These are phyloP conservation scores for Drosophila subquinaria DNA, from an alignment of 2,888 invertebrate genomes.

Conservation along the genomic window DNA sequence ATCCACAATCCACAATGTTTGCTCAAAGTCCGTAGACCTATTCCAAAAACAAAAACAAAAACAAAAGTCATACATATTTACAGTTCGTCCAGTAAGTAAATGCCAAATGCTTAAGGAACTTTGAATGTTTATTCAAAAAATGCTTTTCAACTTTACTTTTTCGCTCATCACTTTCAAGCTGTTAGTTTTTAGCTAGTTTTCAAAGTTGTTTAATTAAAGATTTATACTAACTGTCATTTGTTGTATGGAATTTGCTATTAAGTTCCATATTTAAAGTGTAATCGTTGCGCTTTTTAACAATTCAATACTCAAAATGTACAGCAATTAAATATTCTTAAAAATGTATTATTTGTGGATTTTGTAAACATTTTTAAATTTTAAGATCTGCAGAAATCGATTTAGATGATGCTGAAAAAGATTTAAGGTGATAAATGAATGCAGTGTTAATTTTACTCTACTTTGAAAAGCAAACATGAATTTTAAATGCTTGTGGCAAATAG, in stretches of 20 bases:
- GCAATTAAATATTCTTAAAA: neutral
- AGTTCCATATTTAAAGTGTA: neutral
- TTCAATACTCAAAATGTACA: no score
- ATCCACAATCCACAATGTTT: constrained; percentile 70
- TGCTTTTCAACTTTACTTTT: constrained; percentile 10
- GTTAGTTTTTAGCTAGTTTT: constrained; percentile 5
- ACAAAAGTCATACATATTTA: constrained; percentile 48
- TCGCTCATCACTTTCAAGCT: constrained; percentile 4
- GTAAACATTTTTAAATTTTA: no score
- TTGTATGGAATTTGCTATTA: neutral
- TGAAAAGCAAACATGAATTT: neutral
- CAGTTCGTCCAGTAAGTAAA: constrained; percentile 15
- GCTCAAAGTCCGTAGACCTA: constrained; percentile 59
- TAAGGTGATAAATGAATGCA: neutral
- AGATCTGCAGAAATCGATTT: no score
- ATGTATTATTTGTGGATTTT: neutral
- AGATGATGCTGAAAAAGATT: no score
- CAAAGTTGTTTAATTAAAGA: constrained; percentile 1
- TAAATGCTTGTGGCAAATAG: constrained; percentile 21
- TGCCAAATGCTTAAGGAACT: constrained; percentile 23
- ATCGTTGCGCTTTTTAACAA: no score
- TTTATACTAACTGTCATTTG: constrained; percentile 8
- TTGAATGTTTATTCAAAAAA: constrained; percentile 35
- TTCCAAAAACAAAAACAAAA: constrained; percentile 13
- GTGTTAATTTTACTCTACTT: neutral